Evolutionary conservation across 2,888 invertebrate species (phyloP).

Genomic region (Brachynemurus nebulosus): DNA sequence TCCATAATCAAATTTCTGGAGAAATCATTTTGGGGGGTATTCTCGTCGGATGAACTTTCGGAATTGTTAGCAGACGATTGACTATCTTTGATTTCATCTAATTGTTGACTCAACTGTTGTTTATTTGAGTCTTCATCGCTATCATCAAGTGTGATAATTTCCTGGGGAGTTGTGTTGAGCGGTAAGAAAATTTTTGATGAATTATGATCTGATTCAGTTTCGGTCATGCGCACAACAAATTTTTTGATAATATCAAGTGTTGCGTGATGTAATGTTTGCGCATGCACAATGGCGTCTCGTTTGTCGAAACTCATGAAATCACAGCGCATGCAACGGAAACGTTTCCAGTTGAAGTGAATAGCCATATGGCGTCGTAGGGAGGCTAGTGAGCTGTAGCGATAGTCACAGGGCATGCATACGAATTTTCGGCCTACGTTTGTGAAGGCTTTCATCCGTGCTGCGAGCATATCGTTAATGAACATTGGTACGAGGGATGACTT

Average conservation of each 20-base stretch:
- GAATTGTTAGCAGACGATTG: background rate
- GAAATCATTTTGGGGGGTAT: slow-evolving; percentile 3
- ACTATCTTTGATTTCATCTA: background rate
- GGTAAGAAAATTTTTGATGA: slow-evolving; percentile 9
- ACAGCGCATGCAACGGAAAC: slow-evolving; percentile 56
- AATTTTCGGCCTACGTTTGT: slow-evolving; percentile 23
- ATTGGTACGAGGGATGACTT: background rate
- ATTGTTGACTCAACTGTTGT: background rate
- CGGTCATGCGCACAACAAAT: background rate
- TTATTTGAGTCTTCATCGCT: slow-evolving; percentile 7
- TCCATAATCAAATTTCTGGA: slow-evolving; percentile 9
- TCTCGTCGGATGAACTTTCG: background rate
- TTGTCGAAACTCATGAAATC: slow-evolving; percentile 52
- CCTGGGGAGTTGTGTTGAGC: slow-evolving; percentile 5
- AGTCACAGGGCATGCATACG: slow-evolving; percentile 39
- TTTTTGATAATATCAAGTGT: slow-evolving; percentile 30
- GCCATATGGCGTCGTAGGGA: slow-evolving; percentile 49
- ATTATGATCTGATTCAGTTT: slow-evolving; percentile 22
- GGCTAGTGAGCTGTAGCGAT: slow-evolving; percentile 33
- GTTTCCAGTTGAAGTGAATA: slow-evolving; percentile 50
- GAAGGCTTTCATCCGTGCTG: slow-evolving; percentile 3
- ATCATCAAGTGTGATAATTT: slow-evolving; percentile 10
- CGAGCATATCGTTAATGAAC: slow-evolving; percentile 2
- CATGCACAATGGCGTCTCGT: slow-evolving; percentile 49
- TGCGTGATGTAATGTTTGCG: slow-evolving; percentile 45